Base-by-base conservation (phyloP, 2,113 vertebrate genomes). In the Anser brachyrhynchus region DNA sequence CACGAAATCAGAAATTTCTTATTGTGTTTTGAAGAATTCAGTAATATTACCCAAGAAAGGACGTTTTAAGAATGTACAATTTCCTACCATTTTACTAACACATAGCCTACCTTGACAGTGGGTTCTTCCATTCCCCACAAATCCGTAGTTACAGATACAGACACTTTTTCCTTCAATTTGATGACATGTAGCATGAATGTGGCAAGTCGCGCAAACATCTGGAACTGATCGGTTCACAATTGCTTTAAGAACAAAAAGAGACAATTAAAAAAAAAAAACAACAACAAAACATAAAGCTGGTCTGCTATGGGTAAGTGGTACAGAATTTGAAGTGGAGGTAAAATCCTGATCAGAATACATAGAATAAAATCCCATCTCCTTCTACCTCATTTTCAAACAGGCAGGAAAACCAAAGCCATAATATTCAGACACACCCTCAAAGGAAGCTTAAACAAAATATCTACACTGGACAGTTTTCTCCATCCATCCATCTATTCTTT, bases 91-190 rank as follows among this genome's bases (percentile, higher is more conserved):
- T 83, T 76, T 55, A 66, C 17, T 39, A n/a, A 55, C 22, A 74
- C 39, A 67, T 26, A 55, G 94, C 98, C 90, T 94, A 99, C 99
- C 99, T 95, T 98, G 93, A 96, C 99, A 99, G 29, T 97, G 96
- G 1, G 97, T 99, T 91, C 98, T 98, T 72, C 99, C 99, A 16
- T 99, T 99, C 87, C 99, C 99, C 66, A 98, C 97, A 95, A 99
- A 99, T 73, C 99, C 99, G 10, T 99, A 99, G 93, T 99, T 99
- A 97, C 99, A 99, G 93, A 98, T 98, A 62, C 99, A 99, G 72
- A 98, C 96, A 77, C 98, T 98, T 35, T 98, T 98, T 33, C 98
- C 97, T 11, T 98, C 98, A 88, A 96, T 98, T 73, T 98, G 92
- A 2, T 98, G 98, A 93, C 99, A 99, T 0, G 98, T 99, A 87